Conservation (phyloP, 2,113 vertebrate species). For the Phrynosoma platyrhinos region DNA sequence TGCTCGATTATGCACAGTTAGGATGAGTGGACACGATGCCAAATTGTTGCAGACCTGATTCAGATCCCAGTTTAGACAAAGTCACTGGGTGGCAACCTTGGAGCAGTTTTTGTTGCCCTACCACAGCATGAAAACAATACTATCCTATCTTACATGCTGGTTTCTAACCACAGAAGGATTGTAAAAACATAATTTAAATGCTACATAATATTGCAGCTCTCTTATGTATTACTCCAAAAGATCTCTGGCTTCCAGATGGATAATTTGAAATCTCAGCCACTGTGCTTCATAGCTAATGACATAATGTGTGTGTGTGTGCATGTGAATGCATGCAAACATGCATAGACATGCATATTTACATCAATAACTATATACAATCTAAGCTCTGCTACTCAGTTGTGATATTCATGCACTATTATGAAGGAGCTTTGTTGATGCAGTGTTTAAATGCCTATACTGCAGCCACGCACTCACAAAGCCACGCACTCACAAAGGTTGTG, state of each 20-base stretch:
- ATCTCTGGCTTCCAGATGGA: slow-evolving; percentile 1
- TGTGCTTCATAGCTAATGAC: not conserved
- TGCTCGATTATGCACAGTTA: not conserved
- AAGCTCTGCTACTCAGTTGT: not conserved
- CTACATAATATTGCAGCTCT: not conserved
- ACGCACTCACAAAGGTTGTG: too few relatives aligned
- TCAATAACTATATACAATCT: not conserved
- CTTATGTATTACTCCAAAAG: not conserved
- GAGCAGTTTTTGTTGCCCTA: not conserved
- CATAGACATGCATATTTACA: not conserved
- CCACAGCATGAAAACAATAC: too few relatives aligned
- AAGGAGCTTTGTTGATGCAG: not conserved
- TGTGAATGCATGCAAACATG: too few relatives aligned
- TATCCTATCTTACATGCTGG: not conserved
- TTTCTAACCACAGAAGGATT: not conserved
- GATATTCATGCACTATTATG: not conserved
- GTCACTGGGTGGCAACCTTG: not conserved
- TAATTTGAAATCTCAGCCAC: not conserved
- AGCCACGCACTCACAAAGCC: too few relatives aligned
- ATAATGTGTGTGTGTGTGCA: not conserved
- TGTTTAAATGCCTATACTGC: too few relatives aligned
- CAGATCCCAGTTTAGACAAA: not conserved
- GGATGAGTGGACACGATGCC: not conserved
- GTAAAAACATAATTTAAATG: not conserved
- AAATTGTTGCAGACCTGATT: not conserved